phyloP scores from a whole-genome alignment of 2,888 invertebrate genomes.

The Coelopa pilipes region DNA sequence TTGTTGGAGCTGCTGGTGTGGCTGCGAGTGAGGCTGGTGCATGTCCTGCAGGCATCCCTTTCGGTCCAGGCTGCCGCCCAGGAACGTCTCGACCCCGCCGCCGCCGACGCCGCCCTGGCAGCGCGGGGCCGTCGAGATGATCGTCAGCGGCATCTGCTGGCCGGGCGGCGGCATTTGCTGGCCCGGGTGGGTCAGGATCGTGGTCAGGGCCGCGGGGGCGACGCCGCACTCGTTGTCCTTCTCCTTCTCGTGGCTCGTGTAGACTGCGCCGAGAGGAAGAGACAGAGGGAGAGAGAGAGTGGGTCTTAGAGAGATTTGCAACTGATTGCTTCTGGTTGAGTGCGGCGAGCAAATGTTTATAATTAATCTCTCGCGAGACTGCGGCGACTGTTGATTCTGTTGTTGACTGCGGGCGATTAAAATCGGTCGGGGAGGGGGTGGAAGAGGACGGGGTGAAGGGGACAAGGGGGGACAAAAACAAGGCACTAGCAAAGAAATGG shows the following conservation, averaged over 20 bases:
- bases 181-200: slow-evolving; percentile 28
- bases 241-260: slow-evolving; percentile 65
- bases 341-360: no score
- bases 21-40: no score
- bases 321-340: no score
- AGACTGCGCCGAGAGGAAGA: slow-evolving; percentile 53
- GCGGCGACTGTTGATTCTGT: no score
- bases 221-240: slow-evolving; percentile 63
- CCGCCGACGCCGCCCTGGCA: slow-evolving; percentile 50
- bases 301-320: background rate
- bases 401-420: no score
- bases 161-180: slow-evolving; percentile 45
- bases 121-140: slow-evolving; percentile 63
- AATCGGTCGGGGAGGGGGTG: no score
- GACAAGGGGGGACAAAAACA: no score
- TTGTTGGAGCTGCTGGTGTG: slow-evolving; percentile 29
- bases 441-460: no score
- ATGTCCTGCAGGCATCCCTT: slow-evolving; percentile 43
- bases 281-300: slow-evolving; percentile 12
- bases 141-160: slow-evolving; percentile 62
- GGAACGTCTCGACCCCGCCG: slow-evolving; percentile 55
- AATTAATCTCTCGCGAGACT: no score
- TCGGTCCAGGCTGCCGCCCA: slow-evolving; percentile 47
- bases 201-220: slow-evolving; percentile 50
- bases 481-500: no score